A percentile compares a stretch with the other conserved stretches of the same genome.
phyloP scores from a whole-genome alignment of 2,113 vertebrate genomes.

The Mus musculus region DNA sequence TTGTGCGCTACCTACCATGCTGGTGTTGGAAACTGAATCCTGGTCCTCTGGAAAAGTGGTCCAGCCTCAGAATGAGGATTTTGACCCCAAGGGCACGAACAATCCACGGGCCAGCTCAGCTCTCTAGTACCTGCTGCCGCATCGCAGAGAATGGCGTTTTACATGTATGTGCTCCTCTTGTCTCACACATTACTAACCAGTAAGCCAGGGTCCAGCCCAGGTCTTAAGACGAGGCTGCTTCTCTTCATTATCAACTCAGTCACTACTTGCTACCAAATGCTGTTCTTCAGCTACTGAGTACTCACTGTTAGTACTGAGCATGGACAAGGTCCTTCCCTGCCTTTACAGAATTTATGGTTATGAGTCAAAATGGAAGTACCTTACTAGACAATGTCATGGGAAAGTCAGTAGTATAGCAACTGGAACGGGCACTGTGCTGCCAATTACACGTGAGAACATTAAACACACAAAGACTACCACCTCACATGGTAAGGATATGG shows the following conservation, averaged over 20 bases:
- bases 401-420: neutral
- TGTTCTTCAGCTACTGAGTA: conserved; percentile 1
- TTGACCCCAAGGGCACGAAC: conserved; percentile 14
- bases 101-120: neutral
- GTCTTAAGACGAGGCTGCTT: conserved; percentile 25
- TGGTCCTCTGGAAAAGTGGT: neutral
- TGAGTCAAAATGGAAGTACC: conserved; percentile 8
- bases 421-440: neutral
- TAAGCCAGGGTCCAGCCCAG: conserved; percentile 49
- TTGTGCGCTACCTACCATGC: neutral
- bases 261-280: neutral
- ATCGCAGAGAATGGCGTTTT: neutral
- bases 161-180: conserved; percentile 43
- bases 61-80: neutral
- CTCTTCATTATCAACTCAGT: neutral
- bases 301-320: neutral
- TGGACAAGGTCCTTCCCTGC: neutral
- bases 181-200: conserved; percentile 48
- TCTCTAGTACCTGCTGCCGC: conserved; percentile 22
- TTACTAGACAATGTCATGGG: neutral
- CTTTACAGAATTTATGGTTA: neutral
- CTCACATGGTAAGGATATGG: neutral
- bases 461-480: conserved; percentile 9
- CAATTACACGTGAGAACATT: conserved; percentile 9
- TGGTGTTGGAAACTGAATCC: neutral